Evolutionary conservation across 2,797 vertebrate species (phyloP), one percentile per base, ranked within the genome.

Genomic region (Rachycentron canadum): DNA sequence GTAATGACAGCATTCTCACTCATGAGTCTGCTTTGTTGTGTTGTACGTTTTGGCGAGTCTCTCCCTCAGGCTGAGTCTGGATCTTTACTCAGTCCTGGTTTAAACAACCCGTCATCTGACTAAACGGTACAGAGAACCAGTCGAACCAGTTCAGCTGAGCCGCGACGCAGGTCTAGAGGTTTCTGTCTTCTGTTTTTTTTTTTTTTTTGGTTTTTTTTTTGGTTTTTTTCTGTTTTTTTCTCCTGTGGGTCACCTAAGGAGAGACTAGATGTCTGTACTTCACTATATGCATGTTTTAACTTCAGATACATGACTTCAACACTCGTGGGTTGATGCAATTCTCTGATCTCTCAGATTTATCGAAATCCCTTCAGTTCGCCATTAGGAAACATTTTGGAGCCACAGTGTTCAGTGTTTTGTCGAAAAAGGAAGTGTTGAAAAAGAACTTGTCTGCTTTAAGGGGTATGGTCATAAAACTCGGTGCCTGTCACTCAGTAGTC

Each of bases 201-300:
- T 32, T 3, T 32, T 32, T 32, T 3, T 32, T 32, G 3, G 32
- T 32, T 32, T 32, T n/a, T n/a, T n/a, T n/a, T n/a, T n/a, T n/a
- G n/a, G 19, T 74, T 3, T 32, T 32, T 32, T 3, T 32, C 7
- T 32, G 32, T 32, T 32, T 32, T 3, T 32, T 32, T 32, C 32
- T 32, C 7, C 55, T 79, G 63, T 73, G 45, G 76, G 30, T 67
- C 47, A 84, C 43, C 59, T 32, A 71, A 66, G 47, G 32, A 25
- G 56, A 73, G 68, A 80, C 69, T 61, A 43, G 65, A 70, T 56
- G 70, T 81, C 57, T 81, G 77, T 61, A 57, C 38, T 49, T 81
- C 75, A 74, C 69, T 23, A 50, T 68, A 64, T 83, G 82, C 85
- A 88, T 70, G 83, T 86, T 86, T 86, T 80, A 45, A 25, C 74